Evolutionary conservation across 2,113 vertebrate genomes (phyloP), one percentile per base, ranked within the genome.

Genomic region (Melierax canorus): DNA sequence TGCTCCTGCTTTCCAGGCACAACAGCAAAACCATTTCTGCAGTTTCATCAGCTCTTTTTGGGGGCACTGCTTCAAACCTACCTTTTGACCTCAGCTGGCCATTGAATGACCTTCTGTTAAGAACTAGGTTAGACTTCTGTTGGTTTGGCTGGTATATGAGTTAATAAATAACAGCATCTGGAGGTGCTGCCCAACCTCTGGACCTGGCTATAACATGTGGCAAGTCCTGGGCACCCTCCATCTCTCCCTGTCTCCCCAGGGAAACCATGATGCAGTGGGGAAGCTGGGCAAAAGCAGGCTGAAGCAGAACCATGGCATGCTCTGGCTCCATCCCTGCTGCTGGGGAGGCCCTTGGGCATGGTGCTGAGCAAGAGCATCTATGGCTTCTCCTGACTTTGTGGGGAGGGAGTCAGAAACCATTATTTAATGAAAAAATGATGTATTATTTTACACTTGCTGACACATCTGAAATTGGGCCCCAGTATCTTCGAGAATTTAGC

Each of bases 231-330:
- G 30, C 8, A 32, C 9, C 15, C 38, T 53, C 41, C 13, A 0
- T 3, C 15, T 24, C 20, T 38, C 29, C 32, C 26, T 15, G 7
- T 27, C 5, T 29, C 38, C 46, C 21, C 11, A 14, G n/a, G 46
- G 11, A 51, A 23, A 0, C 11, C 1, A 1, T 3, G 15, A 6
- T 23, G n/a, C 19, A 2, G 10, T 13, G 36, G 48, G 45, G 50
- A 51, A 63, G 29, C 36, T 3, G 73, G 27, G 62, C n/a, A 27
- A 6, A 18, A 19, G 8, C 26, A 18, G 43, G 48, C 51, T n/a
- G 71, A 18, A 24, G 75, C 27, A 24, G 46, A 24, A 46, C 60
- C 0, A 1, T 9, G 23, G 11, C 21, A 6, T 3, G 26, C 6
- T 69, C 14, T 2, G 2, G 41, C n/a, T 55, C 63, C 29, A 10